These are phyloP conservation scores for Pteronotus mesoamericanus DNA, from an alignment of 2,797 vertebrate species.

Conservation along the genomic window DNA sequence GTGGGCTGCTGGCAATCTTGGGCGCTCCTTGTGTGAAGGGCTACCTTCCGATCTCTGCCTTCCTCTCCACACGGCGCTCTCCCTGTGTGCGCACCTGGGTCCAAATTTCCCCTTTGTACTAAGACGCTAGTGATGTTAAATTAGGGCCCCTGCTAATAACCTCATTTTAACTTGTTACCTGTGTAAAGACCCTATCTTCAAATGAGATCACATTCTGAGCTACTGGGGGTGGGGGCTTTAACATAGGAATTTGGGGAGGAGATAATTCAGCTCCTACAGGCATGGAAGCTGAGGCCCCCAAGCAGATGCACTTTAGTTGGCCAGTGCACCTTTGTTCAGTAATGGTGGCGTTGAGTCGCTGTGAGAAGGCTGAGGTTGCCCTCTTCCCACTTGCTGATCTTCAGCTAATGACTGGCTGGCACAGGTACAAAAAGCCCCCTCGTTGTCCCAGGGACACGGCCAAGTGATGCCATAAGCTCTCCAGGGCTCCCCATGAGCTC, in stretches of 20 bases:
- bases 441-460: fast-evolving
- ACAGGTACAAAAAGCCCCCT: neutral
- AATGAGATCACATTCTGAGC: neutral
- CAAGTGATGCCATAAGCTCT: fast-evolving
- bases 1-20: neutral
- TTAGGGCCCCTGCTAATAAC: neutral
- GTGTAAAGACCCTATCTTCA: neutral
- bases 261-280: neutral
- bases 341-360: no score
- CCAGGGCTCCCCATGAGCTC: no score
- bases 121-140: neutral
- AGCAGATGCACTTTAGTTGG: neutral
- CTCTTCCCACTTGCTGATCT: neutral
- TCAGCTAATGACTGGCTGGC: neutral
- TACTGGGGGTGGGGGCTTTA: neutral
- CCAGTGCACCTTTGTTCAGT: neutral
- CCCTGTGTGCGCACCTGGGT: neutral
- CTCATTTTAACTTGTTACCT: neutral
- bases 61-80: neutral
- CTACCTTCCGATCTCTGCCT: neutral
- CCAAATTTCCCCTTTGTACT: neutral
- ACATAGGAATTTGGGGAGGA: neutral
- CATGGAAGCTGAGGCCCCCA: neutral
- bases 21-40: neutral
- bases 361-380: neutral